Base-by-base conservation (phyloP, 2,113 vertebrate genomes). In the Nothobranchius furzeri region DNA sequence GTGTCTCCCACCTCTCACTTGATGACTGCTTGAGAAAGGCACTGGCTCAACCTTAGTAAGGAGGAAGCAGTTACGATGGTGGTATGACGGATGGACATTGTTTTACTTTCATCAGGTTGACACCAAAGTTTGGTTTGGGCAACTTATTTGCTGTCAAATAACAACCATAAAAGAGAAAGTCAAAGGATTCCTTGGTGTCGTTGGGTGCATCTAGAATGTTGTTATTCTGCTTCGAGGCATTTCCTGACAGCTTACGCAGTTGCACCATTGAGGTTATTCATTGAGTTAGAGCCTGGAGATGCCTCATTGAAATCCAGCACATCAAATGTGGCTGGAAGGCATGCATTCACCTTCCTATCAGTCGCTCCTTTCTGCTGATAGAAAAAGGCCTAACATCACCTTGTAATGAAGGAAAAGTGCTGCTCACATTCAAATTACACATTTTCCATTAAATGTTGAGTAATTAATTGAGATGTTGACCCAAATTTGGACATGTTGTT, bases 221-320 rank as follows among this genome's bases (percentile, higher is more conserved):
- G 55, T 62, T 72, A 50, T 75, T 79, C 43, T 57, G 73, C 82
- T 81, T n/a, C 40, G 43, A 76, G 82, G 75, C 80, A 71, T 80
- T 53, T 85, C 58, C 70, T 78, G 80, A 77, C 77, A 75, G 75
- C 48, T 78, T 66, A 66, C 47, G 51, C 63, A 30, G 63, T 20
- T 55, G 59, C 73, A 79, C 24, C 78, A 49, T 50, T 47, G 65
- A 77, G 70, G 65, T 60, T 67, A 68, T 68, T 74, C 75, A 67
- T 63, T 59, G 68, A 83, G 73, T 14, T 52, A 14, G 57, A 70
- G 60, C 79, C 60, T 20, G 57, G 68, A 88, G 76, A 71, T 78
- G 51, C 68, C 65, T 76, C 72, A 73, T 86, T 86, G 75, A 86
- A 81, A 86, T 76, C 79, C 78, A 85, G 36, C 42, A 71, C 80